Conservation (phyloP, 1,140 invertebrate species). For the Cotesia chilonis region DNA sequence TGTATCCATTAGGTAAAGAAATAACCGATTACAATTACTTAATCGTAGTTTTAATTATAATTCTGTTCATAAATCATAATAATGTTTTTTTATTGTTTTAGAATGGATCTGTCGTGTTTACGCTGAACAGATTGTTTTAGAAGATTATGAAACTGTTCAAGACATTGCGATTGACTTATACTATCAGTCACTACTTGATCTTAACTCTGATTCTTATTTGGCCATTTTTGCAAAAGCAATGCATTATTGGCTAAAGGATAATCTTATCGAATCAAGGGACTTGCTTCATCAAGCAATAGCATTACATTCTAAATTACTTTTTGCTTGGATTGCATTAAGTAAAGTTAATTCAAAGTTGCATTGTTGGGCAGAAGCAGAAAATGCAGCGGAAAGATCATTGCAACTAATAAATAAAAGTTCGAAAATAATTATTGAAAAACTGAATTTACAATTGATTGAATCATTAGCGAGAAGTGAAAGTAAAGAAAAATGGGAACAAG, state of each 20-base stretch:
- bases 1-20: conserved; percentile 61
- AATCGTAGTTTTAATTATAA: conserved; percentile 21
- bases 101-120: conserved; percentile 73
- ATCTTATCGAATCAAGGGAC: conserved; percentile 68
- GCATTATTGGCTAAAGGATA: conserved; percentile 63
- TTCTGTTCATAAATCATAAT: not conserved
- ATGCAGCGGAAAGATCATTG: conserved; percentile 62
- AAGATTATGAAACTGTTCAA: conserved; percentile 47
- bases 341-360: conserved; percentile 68
- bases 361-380: conserved; percentile 69
- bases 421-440: conserved; percentile 42
- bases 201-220: conserved; percentile 69
- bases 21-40: not conserved
- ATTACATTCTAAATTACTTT: conserved; percentile 52
- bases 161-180: conserved; percentile 64
- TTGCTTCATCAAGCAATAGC: conserved; percentile 56
- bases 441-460: conserved; percentile 55
- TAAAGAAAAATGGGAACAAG: conserved; percentile 65
- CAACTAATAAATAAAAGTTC: conserved; percentile 49
- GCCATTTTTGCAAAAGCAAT: conserved; percentile 71
- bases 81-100: conserved; percentile 34
- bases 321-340: conserved; percentile 63
- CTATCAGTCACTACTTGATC: conserved; percentile 60
- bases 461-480: conserved; percentile 58
- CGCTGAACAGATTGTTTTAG: conserved; percentile 62